phyloP scores from a whole-genome alignment of 1,140 invertebrate genomes.

The Coenobita brevimanus region DNA sequence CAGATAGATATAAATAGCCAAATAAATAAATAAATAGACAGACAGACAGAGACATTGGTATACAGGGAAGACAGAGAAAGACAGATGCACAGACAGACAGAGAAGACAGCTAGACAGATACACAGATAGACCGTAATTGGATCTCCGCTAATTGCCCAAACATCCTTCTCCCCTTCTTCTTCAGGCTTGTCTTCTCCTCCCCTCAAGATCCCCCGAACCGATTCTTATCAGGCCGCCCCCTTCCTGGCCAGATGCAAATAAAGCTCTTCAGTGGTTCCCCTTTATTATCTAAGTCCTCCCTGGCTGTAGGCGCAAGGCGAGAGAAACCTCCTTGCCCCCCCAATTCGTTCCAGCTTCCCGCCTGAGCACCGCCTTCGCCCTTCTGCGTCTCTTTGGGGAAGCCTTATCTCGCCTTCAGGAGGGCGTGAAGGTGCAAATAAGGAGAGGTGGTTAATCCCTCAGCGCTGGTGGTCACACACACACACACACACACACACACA shows the following conservation, averaged over 20 bases:
- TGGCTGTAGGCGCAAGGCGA: constrained; percentile 19
- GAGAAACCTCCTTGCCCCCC: constrained; percentile 6
- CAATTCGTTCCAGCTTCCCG: constrained; percentile 66
- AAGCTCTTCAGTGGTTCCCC: constrained; percentile 57
- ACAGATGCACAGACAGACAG: no score
- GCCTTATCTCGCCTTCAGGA: constrained; percentile 57
- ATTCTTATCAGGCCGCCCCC: constrained; percentile 55
- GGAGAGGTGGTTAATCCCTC: constrained; percentile 55
- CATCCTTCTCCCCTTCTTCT: not conserved
- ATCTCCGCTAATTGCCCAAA: no score
- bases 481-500: no score
- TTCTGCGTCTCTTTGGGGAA: constrained; percentile 36
- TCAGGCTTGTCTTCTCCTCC: not conserved
- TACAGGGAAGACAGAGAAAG: no score
- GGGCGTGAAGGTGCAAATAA: constrained; percentile 59
- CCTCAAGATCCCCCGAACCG: constrained; percentile 21
- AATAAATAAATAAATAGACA: no score
- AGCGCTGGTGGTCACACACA: constrained; percentile 32
- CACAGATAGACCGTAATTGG: no score
- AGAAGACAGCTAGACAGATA: no score
- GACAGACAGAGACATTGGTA: no score
- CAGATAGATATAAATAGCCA: no score
- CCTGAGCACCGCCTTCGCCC: constrained; percentile 56
- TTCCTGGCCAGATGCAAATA: constrained; percentile 63
- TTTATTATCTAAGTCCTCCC: constrained; percentile 56